Evolutionary conservation across 2,797 vertebrate genomes (phyloP), one percentile per base, ranked within the genome.

Genomic region (Sebastes kiyomatsui): DNA sequence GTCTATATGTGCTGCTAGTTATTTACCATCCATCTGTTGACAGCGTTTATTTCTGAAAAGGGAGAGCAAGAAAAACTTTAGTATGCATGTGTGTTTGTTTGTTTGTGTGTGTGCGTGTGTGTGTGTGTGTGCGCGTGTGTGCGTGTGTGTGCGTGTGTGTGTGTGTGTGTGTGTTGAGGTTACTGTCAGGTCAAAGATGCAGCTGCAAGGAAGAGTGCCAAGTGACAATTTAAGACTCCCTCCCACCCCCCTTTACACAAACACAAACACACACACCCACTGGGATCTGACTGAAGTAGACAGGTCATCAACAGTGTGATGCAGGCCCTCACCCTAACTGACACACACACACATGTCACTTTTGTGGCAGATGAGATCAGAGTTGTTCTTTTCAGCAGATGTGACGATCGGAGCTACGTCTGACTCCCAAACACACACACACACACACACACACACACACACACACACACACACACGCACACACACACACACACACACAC

Each of bases 351-450:
- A 38, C 82, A 76, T 78, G 87, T 93, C 92, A 95, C 92, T 93
- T 93, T 92, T 82, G 87, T 95, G 96, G 95, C 95, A 88, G 94
- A 96, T 94, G 90, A 94, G 88, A 96, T 95, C 90, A 89, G 93
- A 96, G 96, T 96, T 96, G 95, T 95, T 96, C 94, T 97, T 96
- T 95, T 95, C 94, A 71, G 91, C 91, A 94, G 72, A 84, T 25
- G 22, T 84, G 82, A 83, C 64, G n/a, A 42, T 67, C 46, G 94
- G 94, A 96, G 85, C 92, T 94, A 90, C 4, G 42, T 87, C 67
- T 71, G 65, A 49, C 18, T 66, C 52, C 22, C 49, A 22, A 42
- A 72, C 16, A 32, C 46, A 46, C 22, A 55, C 76, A 66, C 22
- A 32, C 16, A 75, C 64, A 93, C 68, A 85, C 30, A 69, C 25